Conservation (phyloP, 2,888 invertebrate genomes). For the Matsumyia berberina region DNA sequence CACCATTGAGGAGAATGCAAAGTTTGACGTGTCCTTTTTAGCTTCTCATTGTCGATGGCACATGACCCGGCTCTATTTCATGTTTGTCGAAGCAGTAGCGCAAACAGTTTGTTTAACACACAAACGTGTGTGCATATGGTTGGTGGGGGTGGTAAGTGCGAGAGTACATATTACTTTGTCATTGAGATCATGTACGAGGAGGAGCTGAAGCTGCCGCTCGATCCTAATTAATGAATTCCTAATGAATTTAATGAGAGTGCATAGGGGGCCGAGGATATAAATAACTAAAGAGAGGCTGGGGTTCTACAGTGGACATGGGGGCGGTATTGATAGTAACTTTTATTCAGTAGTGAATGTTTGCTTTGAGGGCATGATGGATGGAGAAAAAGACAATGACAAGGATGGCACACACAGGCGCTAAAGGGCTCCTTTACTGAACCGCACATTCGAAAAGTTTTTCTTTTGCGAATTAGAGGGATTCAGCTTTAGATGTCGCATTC, state of each 20-base stretch:
- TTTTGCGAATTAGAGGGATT: too few relatives aligned
- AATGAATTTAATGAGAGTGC: constrained; percentile 57
- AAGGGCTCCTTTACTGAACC: too few relatives aligned
- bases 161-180: constrained; percentile 56
- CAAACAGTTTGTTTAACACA: constrained; percentile 41
- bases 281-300: background rate
- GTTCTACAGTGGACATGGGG: background rate
- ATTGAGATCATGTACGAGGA: constrained; percentile 33
- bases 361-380: background rate
- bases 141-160: constrained; percentile 11
- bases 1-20: constrained; percentile 6
- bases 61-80: constrained; percentile 46
- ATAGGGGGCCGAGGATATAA: background rate
- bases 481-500: too few relatives aligned
- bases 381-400: background rate
- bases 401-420: too few relatives aligned
- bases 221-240: constrained; percentile 68
- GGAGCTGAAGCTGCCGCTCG: constrained; percentile 5
- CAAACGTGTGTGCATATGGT: background rate
- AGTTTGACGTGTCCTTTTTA: constrained; percentile 42
- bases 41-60: constrained; percentile 14
- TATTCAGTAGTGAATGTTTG: background rate
- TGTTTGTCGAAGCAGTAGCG: constrained; percentile 43
- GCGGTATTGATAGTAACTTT: background rate
- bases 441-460: too few relatives aligned